Conservation (phyloP, 2,113 vertebrate genomes). For the Gallinago jamesoni region DNA sequence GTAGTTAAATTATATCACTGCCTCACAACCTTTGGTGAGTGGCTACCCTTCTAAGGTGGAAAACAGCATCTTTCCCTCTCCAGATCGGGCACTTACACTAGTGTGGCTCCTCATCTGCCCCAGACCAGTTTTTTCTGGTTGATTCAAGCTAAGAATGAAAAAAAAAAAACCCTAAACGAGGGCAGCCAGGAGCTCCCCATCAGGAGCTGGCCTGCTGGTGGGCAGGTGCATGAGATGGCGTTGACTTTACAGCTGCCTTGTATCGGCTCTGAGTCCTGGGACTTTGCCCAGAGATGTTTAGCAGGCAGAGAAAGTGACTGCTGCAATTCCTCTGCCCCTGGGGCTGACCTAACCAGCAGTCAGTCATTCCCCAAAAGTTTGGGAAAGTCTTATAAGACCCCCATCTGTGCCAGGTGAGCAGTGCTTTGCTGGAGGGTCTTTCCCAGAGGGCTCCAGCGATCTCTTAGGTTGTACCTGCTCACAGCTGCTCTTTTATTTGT, state of each 20-base stretch:
- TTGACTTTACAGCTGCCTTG: not conserved
- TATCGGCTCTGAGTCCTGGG: not conserved
- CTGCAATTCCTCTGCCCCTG: not conserved
- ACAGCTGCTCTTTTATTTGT: not conserved
- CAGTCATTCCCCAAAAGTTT: not conserved
- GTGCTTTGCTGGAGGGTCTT: not conserved
- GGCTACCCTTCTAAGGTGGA: not conserved
- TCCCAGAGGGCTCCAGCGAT: not conserved
- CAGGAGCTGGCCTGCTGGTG: not conserved
- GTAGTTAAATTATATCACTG: not conserved
- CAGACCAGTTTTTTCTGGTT: not conserved
- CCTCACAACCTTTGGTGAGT: not conserved
- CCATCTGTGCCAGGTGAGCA: accelerated
- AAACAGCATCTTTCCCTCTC: not conserved
- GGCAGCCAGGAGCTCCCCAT: not conserved
- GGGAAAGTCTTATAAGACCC: not conserved
- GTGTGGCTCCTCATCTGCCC: not conserved
- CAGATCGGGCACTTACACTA: accelerated
- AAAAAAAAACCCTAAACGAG: not conserved
- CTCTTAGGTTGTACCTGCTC: not conserved
- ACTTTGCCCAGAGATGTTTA: not conserved
- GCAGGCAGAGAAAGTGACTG: not conserved
- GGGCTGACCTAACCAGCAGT: not conserved
- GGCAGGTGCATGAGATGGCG: not conserved
- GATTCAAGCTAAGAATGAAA: not conserved